A percentile compares a stretch with the other conserved stretches of the same genome.
Conservation (phyloP, 2,797 vertebrate genomes). For the Austrolebias charrua region DNA sequence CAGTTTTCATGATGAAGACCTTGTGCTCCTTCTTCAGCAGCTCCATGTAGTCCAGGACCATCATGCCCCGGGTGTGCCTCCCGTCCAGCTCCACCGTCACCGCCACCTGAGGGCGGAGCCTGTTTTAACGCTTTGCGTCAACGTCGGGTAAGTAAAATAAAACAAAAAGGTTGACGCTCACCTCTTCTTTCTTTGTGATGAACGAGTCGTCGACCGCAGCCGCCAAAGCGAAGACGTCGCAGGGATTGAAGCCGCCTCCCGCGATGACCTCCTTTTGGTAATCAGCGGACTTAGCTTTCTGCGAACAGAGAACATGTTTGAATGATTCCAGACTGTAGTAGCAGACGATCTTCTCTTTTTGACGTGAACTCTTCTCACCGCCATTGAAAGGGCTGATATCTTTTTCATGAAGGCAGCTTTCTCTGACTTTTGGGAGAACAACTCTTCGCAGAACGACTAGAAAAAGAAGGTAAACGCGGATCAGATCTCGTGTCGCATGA, state of each 20-base stretch:
- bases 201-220: slow-evolving; percentile 69
- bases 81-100: slow-evolving; percentile 74
- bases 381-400: slow-evolving; percentile 11
- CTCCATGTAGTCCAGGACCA: slow-evolving; percentile 73
- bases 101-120: slow-evolving; percentile 30
- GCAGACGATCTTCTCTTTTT: too few species aligned
- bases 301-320: background rate
- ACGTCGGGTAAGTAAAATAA: background rate
- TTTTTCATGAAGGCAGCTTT: slow-evolving; percentile 51
- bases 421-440: slow-evolving; percentile 19
- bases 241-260: slow-evolving; percentile 73
- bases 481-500: background rate
- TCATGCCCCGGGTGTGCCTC: slow-evolving; percentile 71
- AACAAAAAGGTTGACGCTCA: background rate
- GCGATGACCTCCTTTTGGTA: slow-evolving; percentile 48
- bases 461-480: background rate
- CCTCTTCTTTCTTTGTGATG: slow-evolving; percentile 49
- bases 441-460: slow-evolving; percentile 45
- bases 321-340: too few species aligned
- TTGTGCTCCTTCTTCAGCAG: slow-evolving; percentile 69
- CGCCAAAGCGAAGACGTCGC: slow-evolving; percentile 77
- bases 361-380: background rate
- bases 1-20: slow-evolving; percentile 67
- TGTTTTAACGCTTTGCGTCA: background rate
- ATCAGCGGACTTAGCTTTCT: slow-evolving; percentile 21